Evolutionary conservation across 2,797 vertebrate genomes (phyloP), one percentile per base, ranked within the genome.

Genomic region (Zenarchopterus dispar): DNA sequence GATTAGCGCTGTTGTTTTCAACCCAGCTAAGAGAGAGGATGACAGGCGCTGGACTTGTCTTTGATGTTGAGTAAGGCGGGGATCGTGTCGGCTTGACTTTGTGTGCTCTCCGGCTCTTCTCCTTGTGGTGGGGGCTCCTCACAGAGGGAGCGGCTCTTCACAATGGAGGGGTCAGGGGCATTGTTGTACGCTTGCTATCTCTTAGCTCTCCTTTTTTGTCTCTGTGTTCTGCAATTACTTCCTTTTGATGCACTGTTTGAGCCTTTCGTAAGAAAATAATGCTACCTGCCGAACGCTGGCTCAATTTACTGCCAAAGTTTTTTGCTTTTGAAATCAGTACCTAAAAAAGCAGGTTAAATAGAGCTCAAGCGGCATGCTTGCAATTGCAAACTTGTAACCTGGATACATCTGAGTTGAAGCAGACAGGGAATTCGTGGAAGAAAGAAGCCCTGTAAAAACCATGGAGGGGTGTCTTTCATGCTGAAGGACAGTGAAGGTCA

Each of bases 1-100:
- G 88, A 89, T 92, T 90, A 91, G 82, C 17, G 75, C 75, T 80
- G 83, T 77, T 78, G 84, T 83, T 84, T 84, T 80, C 70, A 58
- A 21, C 70, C 61, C 58, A 17, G 81, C 76, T 89, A 82, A 81
- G 70, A 67, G 50, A 53, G 78, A 81, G 62, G 66, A 57, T 70
- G 78, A 78, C 65, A 41, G 70, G 63, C 50, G 41, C 81, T 86
- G 86, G 84, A 86, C 84, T 84, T 85, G 84, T 68, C 87, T 93
- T 91, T 93, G 89, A 93, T 87, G 86, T 88, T 79, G 81, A 75
- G 63, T 66, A 57, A 52, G 70, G 67, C 65, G 26, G 81, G 36
- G 82, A 75, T 68, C 26, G 16, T 62, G 65, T 77, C 62, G 58
- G 84, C 73, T 78, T 89, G 90, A 91, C 91, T 90, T 88, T 91